A percentile compares a stretch with the other conserved stretches of the same genome.
These are phyloP conservation scores for Morus bassanus DNA, from an alignment of 2,797 vertebrate species.

Conservation along the genomic window DNA sequence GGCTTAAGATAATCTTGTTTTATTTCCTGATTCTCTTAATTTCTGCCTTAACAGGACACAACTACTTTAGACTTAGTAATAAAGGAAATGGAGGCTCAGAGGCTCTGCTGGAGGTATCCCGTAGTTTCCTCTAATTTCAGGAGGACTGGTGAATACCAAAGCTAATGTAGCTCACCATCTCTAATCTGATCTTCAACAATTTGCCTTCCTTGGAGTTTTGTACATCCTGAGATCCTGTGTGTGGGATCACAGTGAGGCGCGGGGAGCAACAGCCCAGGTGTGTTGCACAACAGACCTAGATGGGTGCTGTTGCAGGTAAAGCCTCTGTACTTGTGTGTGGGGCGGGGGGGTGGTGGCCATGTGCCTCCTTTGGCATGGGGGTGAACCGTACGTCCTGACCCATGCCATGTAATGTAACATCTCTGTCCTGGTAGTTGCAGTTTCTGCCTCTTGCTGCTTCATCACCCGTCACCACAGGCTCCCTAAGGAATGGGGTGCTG, in stretches of 20 bases:
- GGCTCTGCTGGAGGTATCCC: background rate
- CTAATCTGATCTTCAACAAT: background rate
- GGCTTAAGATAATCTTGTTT: background rate
- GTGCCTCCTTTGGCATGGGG: background rate
- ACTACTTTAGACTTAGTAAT: background rate
- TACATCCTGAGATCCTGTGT: background rate
- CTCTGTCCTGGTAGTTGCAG: background rate
- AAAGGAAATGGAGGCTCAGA: background rate
- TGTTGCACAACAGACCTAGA: background rate
- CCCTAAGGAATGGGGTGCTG: background rate
- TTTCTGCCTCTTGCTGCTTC: background rate
- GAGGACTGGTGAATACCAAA: background rate
- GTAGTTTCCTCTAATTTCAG: background rate
- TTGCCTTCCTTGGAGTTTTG: background rate
- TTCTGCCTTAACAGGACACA: background rate
- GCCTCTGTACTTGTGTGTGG: background rate
- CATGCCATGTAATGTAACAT: accelerated
- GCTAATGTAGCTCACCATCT: background rate
- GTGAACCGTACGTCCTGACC: background rate
- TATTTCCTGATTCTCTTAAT: background rate
- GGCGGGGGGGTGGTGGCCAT: background rate
- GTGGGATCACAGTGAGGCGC: background rate
- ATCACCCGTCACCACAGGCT: accelerated
- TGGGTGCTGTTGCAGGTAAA: background rate
- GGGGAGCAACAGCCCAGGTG: background rate